These are phyloP conservation scores for Lophotis ruficrista DNA, from an alignment of 2,113 vertebrate genomes.

Conservation along the genomic window DNA sequence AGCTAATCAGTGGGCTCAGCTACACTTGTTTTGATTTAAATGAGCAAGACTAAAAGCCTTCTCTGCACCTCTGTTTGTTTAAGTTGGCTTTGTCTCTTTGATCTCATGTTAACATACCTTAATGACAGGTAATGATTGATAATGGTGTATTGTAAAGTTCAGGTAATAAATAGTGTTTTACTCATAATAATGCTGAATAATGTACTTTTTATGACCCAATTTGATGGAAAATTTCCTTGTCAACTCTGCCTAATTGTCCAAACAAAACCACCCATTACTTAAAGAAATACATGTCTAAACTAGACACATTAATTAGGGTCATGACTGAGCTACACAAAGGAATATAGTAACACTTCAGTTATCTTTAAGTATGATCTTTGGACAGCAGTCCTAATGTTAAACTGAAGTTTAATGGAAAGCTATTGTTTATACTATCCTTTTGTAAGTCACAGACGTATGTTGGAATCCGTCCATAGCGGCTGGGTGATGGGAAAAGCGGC, in stretches of 20 bases:
- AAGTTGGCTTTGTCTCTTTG: conserved; percentile 80
- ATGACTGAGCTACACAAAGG: conserved; percentile 77
- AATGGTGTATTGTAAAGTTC: conserved; percentile 81
- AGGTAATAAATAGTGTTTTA: conserved; percentile 84
- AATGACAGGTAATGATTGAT: conserved; percentile 90
- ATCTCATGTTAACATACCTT: conserved; percentile 86
- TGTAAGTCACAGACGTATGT: conserved; percentile 19
- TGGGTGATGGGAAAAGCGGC: not conserved
- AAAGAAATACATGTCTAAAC: conserved; percentile 77
- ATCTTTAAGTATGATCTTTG: conserved; percentile 83
- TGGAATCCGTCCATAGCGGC: conserved; percentile 40
- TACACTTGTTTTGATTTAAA: conserved; percentile 68
- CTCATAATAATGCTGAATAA: conserved; percentile 88
- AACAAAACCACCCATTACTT: conserved; percentile 84
- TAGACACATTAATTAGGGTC: conserved; percentile 85
- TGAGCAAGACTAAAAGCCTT: conserved; percentile 66
- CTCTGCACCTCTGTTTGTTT: conserved; percentile 79
- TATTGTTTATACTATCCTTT: conserved; percentile 76
- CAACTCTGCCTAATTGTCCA: conserved; percentile 81
- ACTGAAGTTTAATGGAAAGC: conserved; percentile 76
- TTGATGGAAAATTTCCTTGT: conserved; percentile 87
- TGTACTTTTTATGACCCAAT: conserved; percentile 86
- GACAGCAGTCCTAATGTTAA: conserved; percentile 76
- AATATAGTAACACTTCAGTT: conserved; percentile 80
- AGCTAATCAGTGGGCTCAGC: conserved; percentile 54